Evolutionary conservation across 1,140 invertebrate genomes (phyloP).

Genomic region (Trissolcus basalis): DNA sequence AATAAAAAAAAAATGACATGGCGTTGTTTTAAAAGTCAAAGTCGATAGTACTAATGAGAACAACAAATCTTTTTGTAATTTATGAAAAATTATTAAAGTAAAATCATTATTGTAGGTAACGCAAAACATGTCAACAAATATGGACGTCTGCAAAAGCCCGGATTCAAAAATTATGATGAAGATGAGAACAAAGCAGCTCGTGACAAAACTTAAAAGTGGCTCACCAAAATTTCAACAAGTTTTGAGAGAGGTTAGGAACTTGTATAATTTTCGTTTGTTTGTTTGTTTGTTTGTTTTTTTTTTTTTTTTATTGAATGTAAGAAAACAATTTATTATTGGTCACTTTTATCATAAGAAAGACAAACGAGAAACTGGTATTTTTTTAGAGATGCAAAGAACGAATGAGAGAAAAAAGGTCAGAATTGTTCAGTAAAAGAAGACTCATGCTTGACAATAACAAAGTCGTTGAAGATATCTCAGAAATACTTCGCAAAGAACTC

Average conservation of each 20-base stretch:
- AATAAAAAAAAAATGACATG: too few species aligned
- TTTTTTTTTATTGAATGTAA: too few species aligned
- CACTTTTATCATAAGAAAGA: too few species aligned
- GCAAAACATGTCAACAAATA: too few species aligned
- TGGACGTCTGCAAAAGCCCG: too few species aligned
- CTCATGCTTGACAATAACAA: constrained; percentile 20
- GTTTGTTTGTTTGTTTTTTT: background rate
- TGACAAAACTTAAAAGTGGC: constrained; percentile 67
- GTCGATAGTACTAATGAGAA: too few species aligned
- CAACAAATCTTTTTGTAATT: too few species aligned
- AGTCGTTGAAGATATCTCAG: constrained; percentile 39
- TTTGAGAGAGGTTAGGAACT: constrained; percentile 69
- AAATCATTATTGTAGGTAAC: too few species aligned
- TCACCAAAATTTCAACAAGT: constrained; percentile 71
- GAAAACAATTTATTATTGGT: too few species aligned
- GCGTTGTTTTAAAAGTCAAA: too few species aligned
- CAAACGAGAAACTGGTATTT: too few species aligned
- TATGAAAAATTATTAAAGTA: too few species aligned
- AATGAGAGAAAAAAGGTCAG: constrained; percentile 67
- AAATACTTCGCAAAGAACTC: constrained; percentile 64
- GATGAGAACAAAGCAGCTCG: constrained; percentile 63
- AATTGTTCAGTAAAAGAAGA: constrained; percentile 66
- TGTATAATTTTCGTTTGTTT: background rate
- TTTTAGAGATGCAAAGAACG: constrained; percentile 66
- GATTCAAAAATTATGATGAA: constrained; percentile 23